Evolutionary conservation across 2,797 vertebrate genomes (phyloP).

Genomic region (Prionace glauca): DNA sequence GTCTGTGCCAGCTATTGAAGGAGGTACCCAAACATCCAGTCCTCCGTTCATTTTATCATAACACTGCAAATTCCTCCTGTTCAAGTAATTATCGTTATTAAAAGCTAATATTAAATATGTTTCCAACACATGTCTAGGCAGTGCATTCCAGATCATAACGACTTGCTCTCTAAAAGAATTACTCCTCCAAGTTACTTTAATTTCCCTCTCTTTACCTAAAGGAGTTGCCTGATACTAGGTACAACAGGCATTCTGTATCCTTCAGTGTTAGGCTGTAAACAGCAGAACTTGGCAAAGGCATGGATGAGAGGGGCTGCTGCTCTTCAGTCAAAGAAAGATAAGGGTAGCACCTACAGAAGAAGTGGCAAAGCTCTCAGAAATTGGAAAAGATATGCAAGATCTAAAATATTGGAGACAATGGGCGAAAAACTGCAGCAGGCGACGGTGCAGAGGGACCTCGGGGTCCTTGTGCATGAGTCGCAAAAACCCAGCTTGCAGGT

Average conservation of each 20-base stretch:
- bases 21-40: background rate
- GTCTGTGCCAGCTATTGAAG: background rate
- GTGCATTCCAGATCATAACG: background rate
- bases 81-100: background rate
- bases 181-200: background rate
- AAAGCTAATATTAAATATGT: background rate
- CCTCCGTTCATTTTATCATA: too few species aligned
- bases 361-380: too few species aligned
- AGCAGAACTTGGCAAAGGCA: too few species aligned
- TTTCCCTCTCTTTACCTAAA: background rate
- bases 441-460: too few species aligned
- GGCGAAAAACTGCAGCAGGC: too few species aligned
- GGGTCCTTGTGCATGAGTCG: too few species aligned
- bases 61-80: background rate
- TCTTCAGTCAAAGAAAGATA: too few species aligned
- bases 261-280: background rate
- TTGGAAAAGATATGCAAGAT: too few species aligned
- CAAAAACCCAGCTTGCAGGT: too few species aligned
- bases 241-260: background rate
- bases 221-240: background rate
- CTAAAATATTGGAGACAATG: too few species aligned
- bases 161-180: background rate
- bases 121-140: background rate
- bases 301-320: too few species aligned
- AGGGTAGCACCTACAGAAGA: too few species aligned